phyloP scores from a whole-genome alignment of 1,140 invertebrate genomes.

The Polypedilum pembai region DNA sequence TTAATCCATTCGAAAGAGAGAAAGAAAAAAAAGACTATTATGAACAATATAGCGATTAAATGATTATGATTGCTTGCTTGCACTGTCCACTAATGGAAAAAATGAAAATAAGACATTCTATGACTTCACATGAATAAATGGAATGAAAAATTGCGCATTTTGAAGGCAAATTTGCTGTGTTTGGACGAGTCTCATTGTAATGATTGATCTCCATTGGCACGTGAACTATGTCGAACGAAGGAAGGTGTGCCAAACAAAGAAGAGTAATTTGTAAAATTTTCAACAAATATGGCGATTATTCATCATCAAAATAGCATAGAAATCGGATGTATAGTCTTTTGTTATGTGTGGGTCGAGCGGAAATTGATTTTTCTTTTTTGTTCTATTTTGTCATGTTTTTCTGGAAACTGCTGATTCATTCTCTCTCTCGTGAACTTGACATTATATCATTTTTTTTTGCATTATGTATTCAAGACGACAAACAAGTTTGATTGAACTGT shows the following conservation, averaged over 20 bases:
- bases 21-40: neutral
- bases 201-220: conserved; percentile 11
- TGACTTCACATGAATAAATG: neutral
- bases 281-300: neutral
- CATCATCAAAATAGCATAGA: neutral
- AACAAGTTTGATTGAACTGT: neutral
- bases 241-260: conserved; percentile 1
- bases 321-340: neutral
- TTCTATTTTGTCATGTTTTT: neutral
- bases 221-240: neutral
- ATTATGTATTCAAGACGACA: neutral
- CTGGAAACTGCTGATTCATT: conserved; percentile 4
- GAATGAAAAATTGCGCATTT: neutral
- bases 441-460: neutral
- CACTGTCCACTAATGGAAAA: neutral
- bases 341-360: neutral
- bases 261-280: conserved; percentile 16
- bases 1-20: neutral
- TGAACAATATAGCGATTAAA: conserved; percentile 18
- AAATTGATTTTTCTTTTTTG: conserved; percentile 19
- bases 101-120: neutral
- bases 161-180: neutral
- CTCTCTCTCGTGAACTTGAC: neutral
- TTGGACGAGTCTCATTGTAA: neutral
- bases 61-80: conserved; percentile 24